Evolutionary conservation across 1,140 invertebrate genomes (phyloP).

Genomic region (Hyphantria cunea): DNA sequence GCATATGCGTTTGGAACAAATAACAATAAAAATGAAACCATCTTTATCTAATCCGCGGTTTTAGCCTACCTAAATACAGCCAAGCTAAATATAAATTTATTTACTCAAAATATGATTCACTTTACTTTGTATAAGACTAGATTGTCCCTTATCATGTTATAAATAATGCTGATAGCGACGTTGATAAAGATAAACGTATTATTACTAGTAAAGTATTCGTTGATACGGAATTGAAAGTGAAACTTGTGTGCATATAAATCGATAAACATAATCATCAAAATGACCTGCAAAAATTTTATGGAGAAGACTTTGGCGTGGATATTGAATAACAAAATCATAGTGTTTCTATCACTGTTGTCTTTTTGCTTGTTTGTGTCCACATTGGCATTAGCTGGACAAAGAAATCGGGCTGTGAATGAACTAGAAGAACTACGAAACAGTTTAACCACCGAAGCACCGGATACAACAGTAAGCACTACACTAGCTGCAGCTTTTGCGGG

Average conservation of each 20-base stretch:
- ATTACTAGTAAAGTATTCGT: conserved; percentile 10
- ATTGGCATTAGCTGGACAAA: conserved; percentile 57
- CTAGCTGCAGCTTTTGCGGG: too few species aligned
- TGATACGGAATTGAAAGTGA: not conserved
- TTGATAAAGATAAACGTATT: conserved; percentile 2
- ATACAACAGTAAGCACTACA: conserved; percentile 13
- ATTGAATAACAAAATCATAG: conserved; percentile 70
- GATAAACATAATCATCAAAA: conserved; percentile 37
- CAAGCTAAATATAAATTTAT: conserved; percentile 8
- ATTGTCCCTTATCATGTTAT: conserved; percentile 10
- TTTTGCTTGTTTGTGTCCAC: conserved; percentile 69
- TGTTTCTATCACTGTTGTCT: conserved; percentile 59
- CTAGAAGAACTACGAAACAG: conserved; percentile 40
- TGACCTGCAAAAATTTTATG: conserved; percentile 61
- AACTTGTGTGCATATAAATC: conserved; percentile 18
- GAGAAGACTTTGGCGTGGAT: conserved; percentile 56
- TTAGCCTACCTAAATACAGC: not conserved
- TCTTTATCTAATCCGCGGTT: not conserved
- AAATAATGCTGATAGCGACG: not conserved
- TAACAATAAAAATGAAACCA: not conserved
- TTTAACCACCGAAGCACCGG: conserved; percentile 13
- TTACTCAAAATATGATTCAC: not conserved
- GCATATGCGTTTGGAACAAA: too few species aligned
- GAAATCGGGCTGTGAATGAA: conserved; percentile 45
- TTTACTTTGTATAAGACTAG: not conserved